phyloP scores from a whole-genome alignment of 2,113 vertebrate species.

The Petaurus breviceps region DNA sequence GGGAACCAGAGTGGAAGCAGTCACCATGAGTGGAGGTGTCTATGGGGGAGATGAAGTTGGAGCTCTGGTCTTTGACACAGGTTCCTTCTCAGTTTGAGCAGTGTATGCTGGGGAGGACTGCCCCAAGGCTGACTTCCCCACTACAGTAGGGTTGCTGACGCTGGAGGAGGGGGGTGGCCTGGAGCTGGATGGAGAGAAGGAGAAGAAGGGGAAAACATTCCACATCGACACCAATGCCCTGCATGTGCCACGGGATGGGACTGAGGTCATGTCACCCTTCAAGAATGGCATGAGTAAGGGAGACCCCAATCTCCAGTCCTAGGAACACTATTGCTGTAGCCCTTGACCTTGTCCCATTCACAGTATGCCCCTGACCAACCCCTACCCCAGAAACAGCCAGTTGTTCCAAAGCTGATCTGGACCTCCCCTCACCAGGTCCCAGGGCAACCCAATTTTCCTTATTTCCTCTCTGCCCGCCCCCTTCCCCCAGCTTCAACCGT shows the following conservation, averaged over 20 bases:
- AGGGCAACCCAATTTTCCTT: slow-evolving; percentile 9
- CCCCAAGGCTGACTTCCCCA: slow-evolving; percentile 87
- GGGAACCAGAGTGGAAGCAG: too few species aligned
- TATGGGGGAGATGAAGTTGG: slow-evolving; percentile 90
- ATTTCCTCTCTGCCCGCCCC: background rate
- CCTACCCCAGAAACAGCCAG: slow-evolving; percentile 17
- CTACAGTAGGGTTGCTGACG: slow-evolving; percentile 84
- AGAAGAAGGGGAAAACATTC: slow-evolving; percentile 85
- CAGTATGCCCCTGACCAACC: background rate
- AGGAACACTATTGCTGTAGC: slow-evolving; percentile 23
- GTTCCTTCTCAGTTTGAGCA: slow-evolving; percentile 86
- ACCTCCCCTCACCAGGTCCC: slow-evolving; percentile 1
- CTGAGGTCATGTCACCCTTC: slow-evolving; percentile 87
- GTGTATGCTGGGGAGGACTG: slow-evolving; percentile 88
- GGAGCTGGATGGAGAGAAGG: slow-evolving; percentile 87
- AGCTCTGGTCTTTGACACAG: slow-evolving; percentile 87
- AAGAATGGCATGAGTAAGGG: slow-evolving; percentile 90
- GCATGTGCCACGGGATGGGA: slow-evolving; percentile 87
- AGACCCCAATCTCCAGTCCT: background rate
- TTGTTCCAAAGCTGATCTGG: slow-evolving; percentile 5
- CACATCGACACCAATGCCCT: slow-evolving; percentile 88
- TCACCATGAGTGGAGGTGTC: too few species aligned
- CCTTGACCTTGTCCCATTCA: background rate
- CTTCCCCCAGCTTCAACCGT: background rate
- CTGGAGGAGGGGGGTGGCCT: slow-evolving; percentile 83